phyloP scores from a whole-genome alignment of 2,797 vertebrate species.

The Pseudotriccus pelzelni region DNA sequence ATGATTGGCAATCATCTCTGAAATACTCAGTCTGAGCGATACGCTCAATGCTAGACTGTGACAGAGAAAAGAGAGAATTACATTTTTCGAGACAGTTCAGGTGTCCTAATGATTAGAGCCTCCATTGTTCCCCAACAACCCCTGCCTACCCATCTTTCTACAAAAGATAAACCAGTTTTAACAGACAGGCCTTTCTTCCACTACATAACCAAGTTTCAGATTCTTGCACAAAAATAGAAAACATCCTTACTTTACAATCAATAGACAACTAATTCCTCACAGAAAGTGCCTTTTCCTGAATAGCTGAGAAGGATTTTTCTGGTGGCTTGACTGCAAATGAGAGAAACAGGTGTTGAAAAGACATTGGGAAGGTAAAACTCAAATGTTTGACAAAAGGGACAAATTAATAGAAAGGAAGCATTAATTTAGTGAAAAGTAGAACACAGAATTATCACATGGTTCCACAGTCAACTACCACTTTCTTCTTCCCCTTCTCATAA shows the following conservation, averaged over 20 bases:
- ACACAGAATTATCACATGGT: neutral
- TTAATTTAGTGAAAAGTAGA: neutral
- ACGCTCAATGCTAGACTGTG: neutral
- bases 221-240: neutral
- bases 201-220: neutral
- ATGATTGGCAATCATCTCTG: neutral
- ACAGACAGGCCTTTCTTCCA: neutral
- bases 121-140: neutral
- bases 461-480: neutral
- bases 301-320: neutral
- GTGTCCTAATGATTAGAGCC: neutral
- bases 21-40: neutral
- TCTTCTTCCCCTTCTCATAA: neutral
- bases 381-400: neutral
- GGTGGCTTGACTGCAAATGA: neutral
- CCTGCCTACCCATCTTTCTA: neutral
- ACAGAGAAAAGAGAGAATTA: neutral
- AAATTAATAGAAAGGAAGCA: neutral
- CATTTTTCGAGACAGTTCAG: neutral
- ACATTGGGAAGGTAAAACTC: neutral
- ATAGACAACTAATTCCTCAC: neutral
- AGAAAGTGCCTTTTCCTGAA: neutral
- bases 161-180: neutral
- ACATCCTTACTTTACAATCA: neutral
- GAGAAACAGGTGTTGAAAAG: neutral